Evolutionary conservation across 2,113 vertebrate species (phyloP).

Genomic region (Pseudorasbora parva): DNA sequence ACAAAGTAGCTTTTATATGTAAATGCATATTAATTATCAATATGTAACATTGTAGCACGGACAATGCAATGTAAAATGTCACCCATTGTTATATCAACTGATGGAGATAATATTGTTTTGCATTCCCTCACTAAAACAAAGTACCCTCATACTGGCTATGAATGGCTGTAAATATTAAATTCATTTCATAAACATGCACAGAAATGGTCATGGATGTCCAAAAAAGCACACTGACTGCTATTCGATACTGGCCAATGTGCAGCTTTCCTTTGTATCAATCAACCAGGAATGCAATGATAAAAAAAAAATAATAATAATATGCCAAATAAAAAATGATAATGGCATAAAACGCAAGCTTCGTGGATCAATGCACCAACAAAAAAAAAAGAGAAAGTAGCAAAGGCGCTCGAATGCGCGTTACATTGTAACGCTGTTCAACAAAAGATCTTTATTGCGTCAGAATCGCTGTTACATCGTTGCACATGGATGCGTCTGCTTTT

Average conservation of each 20-base stretch:
- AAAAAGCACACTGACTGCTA: not conserved
- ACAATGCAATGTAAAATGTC: not conserved
- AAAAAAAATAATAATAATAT: no score
- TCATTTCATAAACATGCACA: not conserved
- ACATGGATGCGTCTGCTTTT: constrained; percentile 30
- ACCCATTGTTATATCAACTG: constrained; percentile 12
- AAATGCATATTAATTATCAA: not conserved
- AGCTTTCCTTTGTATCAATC: constrained; percentile 15
- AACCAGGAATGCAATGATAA: not conserved
- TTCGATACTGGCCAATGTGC: not conserved
- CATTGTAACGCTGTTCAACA: constrained; percentile 12
- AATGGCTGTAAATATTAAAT: not conserved
- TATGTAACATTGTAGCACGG: not conserved
- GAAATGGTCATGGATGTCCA: not conserved
- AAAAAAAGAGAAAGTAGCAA: constrained; percentile 8
- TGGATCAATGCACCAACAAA: not conserved
- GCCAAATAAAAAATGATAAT: not conserved
- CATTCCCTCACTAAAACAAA: not conserved
- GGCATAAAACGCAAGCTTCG: not conserved
- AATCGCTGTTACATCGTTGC: constrained; percentile 32
- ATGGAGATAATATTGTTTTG: not conserved
- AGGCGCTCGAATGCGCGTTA: constrained; percentile 7
- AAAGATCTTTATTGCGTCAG: constrained; percentile 41
- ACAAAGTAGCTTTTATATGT: no score
- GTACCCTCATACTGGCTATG: not conserved